phyloP scores from a whole-genome alignment of 2,113 vertebrate genomes.

The Globicephala melas region DNA sequence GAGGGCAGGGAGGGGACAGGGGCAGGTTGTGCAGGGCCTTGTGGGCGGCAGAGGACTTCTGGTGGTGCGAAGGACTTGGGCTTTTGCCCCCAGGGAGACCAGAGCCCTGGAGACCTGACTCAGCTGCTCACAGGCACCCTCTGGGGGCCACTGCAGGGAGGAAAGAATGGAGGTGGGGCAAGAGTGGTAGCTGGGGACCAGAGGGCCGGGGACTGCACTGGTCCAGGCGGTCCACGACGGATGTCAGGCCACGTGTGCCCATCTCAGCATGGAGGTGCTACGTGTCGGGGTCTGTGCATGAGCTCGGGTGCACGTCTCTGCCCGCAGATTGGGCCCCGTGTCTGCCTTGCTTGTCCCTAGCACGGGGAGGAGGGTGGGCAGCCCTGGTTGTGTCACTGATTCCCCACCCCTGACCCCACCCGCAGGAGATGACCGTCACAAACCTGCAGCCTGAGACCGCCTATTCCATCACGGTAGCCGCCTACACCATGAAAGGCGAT shows the following conservation, averaged over 20 bases:
- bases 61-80: background rate
- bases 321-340: fast-evolving
- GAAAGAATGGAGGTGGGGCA: background rate
- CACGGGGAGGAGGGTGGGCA: background rate
- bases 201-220: background rate
- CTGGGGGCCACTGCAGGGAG: background rate
- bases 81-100: background rate
- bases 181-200: background rate
- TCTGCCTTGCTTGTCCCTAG: background rate
- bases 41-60: background rate
- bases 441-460: conserved; percentile 95
- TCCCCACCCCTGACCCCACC: background rate
- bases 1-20: no score
- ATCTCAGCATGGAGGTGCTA: background rate
- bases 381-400: conserved; percentile 53
- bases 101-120: background rate
- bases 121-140: background rate
- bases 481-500: conserved; percentile 99
- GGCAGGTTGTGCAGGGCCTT: background rate
- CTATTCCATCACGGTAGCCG: conserved; percentile 97
- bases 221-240: background rate
- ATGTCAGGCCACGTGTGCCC: background rate
- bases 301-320: background rate
- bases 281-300: background rate
- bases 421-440: conserved; percentile 95